Evolutionary conservation across 2,888 invertebrate genomes (phyloP).

Genomic region (Dryobotodes eremita): DNA sequence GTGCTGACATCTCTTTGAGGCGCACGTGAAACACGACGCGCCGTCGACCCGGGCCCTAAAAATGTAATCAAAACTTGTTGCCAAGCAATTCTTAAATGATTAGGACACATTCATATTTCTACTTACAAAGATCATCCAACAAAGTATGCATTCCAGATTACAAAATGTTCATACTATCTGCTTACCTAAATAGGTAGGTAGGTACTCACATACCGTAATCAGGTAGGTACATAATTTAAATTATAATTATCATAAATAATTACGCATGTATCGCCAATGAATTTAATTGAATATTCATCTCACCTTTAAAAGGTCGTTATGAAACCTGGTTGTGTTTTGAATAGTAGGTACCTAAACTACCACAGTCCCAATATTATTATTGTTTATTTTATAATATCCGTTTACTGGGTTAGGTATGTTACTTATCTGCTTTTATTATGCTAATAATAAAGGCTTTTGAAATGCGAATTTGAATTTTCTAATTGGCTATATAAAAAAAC

Average conservation of each 20-base stretch:
- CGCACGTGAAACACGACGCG: too few species aligned
- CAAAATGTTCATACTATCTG: not conserved
- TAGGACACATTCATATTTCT: not conserved
- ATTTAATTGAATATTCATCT: slow-evolving; percentile 34
- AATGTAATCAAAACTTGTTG: slow-evolving; percentile 15
- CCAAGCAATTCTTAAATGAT: slow-evolving; percentile 14
- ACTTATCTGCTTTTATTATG: not conserved
- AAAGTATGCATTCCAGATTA: not conserved
- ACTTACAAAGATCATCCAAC: slow-evolving; percentile 7
- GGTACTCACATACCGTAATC: too few species aligned
- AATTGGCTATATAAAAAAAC: too few species aligned
- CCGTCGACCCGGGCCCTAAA: too few species aligned
- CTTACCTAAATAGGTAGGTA: too few species aligned
- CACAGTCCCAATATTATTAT: not conserved
- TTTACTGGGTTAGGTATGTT: not conserved
- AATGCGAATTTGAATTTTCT: too few species aligned
- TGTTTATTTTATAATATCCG: not conserved
- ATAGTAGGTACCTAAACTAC: too few species aligned
- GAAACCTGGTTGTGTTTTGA: not conserved
- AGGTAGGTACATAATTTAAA: too few species aligned
- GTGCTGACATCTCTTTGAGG: too few species aligned
- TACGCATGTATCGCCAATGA: not conserved
- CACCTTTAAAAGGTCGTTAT: slow-evolving; percentile 15
- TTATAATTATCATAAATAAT: too few species aligned
- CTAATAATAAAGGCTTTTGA: too few species aligned